These are phyloP conservation scores for Azorinus chamasolen DNA, from an alignment of 2,888 invertebrate species.

Conservation along the genomic window DNA sequence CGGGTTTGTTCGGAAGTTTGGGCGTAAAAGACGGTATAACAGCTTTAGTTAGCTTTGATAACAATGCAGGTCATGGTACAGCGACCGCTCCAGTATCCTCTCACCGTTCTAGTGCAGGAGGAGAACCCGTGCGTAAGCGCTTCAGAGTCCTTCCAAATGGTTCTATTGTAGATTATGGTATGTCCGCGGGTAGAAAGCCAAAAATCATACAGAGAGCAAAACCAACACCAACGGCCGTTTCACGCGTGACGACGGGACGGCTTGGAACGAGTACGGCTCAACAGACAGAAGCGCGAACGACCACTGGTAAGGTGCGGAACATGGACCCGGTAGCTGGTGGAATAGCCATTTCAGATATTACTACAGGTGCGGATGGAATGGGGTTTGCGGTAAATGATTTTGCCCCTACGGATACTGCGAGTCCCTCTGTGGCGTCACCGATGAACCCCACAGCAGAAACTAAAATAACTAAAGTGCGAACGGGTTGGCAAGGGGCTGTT, in stretches of 20 bases:
- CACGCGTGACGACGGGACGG: background rate
- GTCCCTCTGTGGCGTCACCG: too few relatives aligned
- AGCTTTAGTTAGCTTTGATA: too few relatives aligned
- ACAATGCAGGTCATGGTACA: too few relatives aligned
- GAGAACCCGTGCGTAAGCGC: background rate
- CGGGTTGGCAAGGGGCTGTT: too few relatives aligned
- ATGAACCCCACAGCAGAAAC: too few relatives aligned
- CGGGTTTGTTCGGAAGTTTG: too few relatives aligned
- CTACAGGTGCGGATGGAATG: background rate
- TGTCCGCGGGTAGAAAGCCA: background rate
- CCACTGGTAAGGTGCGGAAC: background rate
- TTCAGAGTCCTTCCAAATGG: conserved; percentile 43
- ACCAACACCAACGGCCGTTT: background rate
- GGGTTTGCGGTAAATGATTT: background rate
- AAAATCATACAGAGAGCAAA: background rate
- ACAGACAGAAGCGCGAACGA: background rate
- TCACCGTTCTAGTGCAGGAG: too few relatives aligned
- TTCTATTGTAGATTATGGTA: conserved; percentile 41
- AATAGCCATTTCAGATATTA: background rate
- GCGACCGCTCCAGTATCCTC: too few relatives aligned
- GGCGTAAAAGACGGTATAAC: too few relatives aligned
- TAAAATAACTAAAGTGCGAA: too few relatives aligned
- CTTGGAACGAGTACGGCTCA: conserved; percentile 2
- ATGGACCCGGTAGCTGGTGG: background rate
- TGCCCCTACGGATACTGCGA: background rate